phyloP scores from a whole-genome alignment of 1,140 invertebrate species.

The Drosophila arizonae region DNA sequence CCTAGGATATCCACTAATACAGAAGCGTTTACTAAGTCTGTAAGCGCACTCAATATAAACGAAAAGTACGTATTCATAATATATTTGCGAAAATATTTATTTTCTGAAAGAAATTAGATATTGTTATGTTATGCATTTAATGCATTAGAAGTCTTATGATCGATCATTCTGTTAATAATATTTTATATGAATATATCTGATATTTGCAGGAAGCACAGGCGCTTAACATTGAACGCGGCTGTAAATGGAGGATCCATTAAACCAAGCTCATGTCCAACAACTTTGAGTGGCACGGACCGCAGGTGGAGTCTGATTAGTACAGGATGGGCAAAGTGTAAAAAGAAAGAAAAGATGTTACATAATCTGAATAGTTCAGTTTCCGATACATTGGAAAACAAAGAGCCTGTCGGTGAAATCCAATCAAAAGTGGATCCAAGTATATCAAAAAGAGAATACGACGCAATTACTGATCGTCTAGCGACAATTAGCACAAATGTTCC shows the following conservation, averaged over 20 bases:
- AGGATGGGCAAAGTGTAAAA: slow-evolving; percentile 47
- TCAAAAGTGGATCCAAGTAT: slow-evolving; percentile 78
- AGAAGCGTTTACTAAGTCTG: slow-evolving; percentile 84
- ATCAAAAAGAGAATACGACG: slow-evolving; percentile 89
- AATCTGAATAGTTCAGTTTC: slow-evolving; percentile 9
- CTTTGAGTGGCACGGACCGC: slow-evolving; percentile 33
- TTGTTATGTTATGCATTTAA: too few relatives aligned
- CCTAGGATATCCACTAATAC: slow-evolving; percentile 85
- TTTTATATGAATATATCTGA: not conserved
- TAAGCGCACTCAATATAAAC: slow-evolving; percentile 83
- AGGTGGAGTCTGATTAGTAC: slow-evolving; percentile 56
- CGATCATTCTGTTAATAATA: not conserved
- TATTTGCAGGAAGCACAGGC: not conserved
- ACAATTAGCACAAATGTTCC: not conserved
- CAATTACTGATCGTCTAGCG: slow-evolving; percentile 87
- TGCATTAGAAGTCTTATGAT: too few relatives aligned
- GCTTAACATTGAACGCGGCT: not conserved
- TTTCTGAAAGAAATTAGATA: too few relatives aligned
- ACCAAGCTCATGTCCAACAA: not conserved
- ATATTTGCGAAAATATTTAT: too few relatives aligned
- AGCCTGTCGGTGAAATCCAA: not conserved
- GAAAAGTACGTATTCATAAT: slow-evolving; percentile 84
- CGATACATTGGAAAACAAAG: not conserved
- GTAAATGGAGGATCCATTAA: slow-evolving; percentile 21
- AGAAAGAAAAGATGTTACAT: slow-evolving; percentile 71